Evolutionary conservation across 2,888 invertebrate genomes (phyloP).

Genomic region (Strigamia crassipes): DNA sequence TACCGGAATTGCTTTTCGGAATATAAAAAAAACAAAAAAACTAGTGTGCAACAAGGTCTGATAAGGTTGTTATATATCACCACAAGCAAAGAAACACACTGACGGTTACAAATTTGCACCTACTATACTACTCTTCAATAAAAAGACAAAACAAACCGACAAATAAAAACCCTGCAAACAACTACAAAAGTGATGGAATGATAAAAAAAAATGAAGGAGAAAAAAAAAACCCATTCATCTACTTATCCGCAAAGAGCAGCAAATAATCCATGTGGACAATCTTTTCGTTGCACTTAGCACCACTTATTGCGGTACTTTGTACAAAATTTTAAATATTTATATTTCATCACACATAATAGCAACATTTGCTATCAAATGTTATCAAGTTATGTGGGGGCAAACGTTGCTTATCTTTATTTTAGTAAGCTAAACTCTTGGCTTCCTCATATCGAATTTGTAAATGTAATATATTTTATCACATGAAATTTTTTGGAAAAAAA

Average conservation of each 20-base stretch:
- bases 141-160: constrained; percentile 3
- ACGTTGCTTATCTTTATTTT: neutral
- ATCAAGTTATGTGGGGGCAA: neutral
- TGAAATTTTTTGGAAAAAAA: neutral
- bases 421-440: neutral
- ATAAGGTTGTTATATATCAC: constrained; percentile 29
- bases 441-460: neutral
- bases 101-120: constrained; percentile 26
- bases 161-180: neutral
- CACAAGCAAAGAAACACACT: constrained; percentile 21
- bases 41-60: constrained; percentile 29
- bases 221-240: neutral
- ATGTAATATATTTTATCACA: neutral
- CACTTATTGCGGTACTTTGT: neutral
- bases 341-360: neutral
- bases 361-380: neutral
- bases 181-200: neutral
- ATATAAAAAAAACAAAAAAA: constrained; percentile 13
- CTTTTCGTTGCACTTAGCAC: neutral
- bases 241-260: neutral
- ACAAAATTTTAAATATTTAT: neutral
- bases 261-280: neutral
- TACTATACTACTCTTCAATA: neutral
- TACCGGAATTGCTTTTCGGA: constrained; percentile 12
- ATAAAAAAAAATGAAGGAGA: neutral